Conservation (phyloP, 2,113 vertebrate species). For the Pycnonotus jocosus region DNA sequence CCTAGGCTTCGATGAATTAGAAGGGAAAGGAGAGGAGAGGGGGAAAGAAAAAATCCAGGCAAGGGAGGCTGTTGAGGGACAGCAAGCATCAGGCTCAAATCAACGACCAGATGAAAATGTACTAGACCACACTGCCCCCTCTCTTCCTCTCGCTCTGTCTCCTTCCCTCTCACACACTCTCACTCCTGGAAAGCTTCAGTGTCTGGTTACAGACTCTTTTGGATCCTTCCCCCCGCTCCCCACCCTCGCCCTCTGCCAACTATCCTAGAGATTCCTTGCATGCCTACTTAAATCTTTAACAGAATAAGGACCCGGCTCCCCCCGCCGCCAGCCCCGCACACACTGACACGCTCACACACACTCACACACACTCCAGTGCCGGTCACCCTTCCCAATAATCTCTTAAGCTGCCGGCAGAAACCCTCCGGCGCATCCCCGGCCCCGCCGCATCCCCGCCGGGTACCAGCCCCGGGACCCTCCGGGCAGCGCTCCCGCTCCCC, state of each 20-base stretch:
- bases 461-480: constrained; percentile 1
- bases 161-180: constrained; percentile 39
- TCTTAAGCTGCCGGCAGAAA: background rate
- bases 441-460: constrained; percentile 11
- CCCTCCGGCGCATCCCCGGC: background rate
- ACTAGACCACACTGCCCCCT: constrained; percentile 87
- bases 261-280: constrained; percentile 73
- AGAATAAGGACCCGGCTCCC: constrained; percentile 68
- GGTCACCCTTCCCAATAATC: background rate
- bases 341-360: background rate
- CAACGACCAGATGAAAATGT: constrained; percentile 83
- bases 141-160: constrained; percentile 74
- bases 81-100: constrained; percentile 82
- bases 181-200: constrained; percentile 74
- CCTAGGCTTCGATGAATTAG: constrained; percentile 85
- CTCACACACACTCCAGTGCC: background rate
- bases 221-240: constrained; percentile 27
- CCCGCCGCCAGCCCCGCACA: background rate
- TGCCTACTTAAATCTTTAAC: constrained; percentile 70
- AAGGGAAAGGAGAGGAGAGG: constrained; percentile 62
- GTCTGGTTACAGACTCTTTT: constrained; percentile 77
- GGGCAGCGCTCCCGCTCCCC: background rate
- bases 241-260: constrained; percentile 72
- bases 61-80: constrained; percentile 86
- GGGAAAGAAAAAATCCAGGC: constrained; percentile 39